A percentile compares a stretch with the other conserved stretches of the same genome.
Evolutionary conservation across 2,797 vertebrate species (phyloP).

Genomic region (Microctenopoma stevenorrisi): DNA sequence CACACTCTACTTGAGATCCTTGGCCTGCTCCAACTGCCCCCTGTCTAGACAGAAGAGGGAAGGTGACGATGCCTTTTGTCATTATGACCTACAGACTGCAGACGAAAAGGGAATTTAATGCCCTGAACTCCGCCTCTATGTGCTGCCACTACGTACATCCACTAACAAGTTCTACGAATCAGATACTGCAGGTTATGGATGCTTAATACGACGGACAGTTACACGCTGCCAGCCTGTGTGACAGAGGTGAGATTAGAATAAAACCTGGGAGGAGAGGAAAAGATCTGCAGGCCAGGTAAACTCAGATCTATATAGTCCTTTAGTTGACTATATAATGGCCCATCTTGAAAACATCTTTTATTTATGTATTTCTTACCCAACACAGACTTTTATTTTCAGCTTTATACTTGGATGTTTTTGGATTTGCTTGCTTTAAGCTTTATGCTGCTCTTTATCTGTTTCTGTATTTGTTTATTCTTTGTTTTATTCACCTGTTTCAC

Average conservation of each 20-base stretch:
- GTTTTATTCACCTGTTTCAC: constrained; percentile 34
- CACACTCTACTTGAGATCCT: constrained; percentile 37
- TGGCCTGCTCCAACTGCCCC: constrained; percentile 42
- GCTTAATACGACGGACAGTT: constrained; percentile 37
- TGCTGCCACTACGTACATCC: constrained; percentile 19
- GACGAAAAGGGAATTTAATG: constrained; percentile 28
- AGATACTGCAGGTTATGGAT: constrained; percentile 33
- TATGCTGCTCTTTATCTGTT: constrained; percentile 27
- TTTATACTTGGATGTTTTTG: constrained; percentile 11
- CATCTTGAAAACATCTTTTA: background rate
- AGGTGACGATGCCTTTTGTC: constrained; percentile 51
- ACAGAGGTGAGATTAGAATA: constrained; percentile 11
- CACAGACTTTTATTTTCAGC: constrained; percentile 29
- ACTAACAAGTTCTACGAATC: constrained; percentile 28
- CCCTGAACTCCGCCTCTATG: constrained; percentile 36
- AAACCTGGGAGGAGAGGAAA: constrained; percentile 29
- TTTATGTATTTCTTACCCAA: constrained; percentile 23
- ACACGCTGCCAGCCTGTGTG: constrained; percentile 21
- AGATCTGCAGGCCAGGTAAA: constrained; percentile 40
- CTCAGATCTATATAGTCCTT: constrained; percentile 18
- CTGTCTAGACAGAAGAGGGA: constrained; percentile 54
- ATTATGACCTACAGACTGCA: constrained; percentile 28
- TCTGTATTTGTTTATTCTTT: constrained; percentile 17
- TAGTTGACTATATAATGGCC: constrained; percentile 5
- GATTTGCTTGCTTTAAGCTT: constrained; percentile 11